phyloP scores from a whole-genome alignment of 2,888 invertebrate genomes.

The Danaus chrysippus region DNA sequence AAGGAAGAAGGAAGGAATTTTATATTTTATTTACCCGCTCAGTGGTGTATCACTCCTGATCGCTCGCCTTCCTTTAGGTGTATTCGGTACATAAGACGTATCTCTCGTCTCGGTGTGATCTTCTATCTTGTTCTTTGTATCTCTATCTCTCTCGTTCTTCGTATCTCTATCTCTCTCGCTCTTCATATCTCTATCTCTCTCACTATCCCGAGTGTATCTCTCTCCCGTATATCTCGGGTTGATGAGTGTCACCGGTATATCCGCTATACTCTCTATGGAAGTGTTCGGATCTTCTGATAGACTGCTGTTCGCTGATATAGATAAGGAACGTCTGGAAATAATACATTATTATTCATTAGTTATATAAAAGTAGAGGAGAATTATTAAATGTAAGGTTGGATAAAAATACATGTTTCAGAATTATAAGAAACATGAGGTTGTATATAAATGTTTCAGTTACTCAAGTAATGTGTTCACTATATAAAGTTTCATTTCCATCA shows the following conservation, averaged over 20 bases:
- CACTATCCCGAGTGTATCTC: constrained; percentile 25
- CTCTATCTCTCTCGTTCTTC: constrained; percentile 21
- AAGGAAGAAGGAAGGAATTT: too few relatives aligned
- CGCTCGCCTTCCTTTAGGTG: constrained; percentile 52
- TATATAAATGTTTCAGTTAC: too few relatives aligned
- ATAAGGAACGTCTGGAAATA: constrained; percentile 54
- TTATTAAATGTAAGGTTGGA: too few relatives aligned
- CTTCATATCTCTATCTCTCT: constrained; percentile 14
- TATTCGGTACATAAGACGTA: constrained; percentile 41
- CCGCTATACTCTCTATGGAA: constrained; percentile 69
- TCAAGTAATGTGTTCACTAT: too few relatives aligned
- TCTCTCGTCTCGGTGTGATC: not conserved
- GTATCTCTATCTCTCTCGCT: constrained; percentile 10
- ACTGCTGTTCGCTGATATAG: constrained; percentile 68
- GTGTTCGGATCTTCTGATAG: constrained; percentile 67
- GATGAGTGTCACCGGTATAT: constrained; percentile 63
- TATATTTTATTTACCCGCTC: constrained; percentile 45
- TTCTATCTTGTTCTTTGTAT: constrained; percentile 21
- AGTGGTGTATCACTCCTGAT: constrained; percentile 48
- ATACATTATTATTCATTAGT: not conserved
- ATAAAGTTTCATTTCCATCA: too few relatives aligned
- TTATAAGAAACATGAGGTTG: too few relatives aligned
- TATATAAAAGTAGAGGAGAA: not conserved
- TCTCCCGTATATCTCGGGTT: constrained; percentile 60
- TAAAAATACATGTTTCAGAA: too few relatives aligned